These are phyloP conservation scores for Cyanistes caeruleus DNA, from an alignment of 2,113 vertebrate species.

Conservation along the genomic window DNA sequence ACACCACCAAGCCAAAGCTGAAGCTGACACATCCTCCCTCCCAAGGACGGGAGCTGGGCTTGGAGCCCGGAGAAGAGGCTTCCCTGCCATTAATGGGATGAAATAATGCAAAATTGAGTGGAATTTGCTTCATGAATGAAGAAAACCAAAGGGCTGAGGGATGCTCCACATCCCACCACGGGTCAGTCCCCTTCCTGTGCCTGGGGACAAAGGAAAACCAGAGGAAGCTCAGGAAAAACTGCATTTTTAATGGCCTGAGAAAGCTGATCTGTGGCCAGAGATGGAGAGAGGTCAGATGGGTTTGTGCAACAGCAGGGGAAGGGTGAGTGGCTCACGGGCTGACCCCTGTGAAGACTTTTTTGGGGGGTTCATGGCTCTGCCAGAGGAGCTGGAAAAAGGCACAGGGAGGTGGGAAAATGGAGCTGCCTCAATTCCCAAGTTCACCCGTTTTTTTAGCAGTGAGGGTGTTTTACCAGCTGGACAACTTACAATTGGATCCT, in stretches of 20 bases:
- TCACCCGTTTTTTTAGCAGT: slow-evolving; percentile 24
- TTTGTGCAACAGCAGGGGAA: not conserved
- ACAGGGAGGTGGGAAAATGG: not conserved
- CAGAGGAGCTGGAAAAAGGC: not conserved
- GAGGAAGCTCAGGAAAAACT: not conserved
- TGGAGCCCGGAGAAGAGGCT: not conserved
- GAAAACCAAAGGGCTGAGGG: not conserved
- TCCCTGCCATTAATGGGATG: not conserved
- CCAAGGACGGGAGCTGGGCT: not conserved
- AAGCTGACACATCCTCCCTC: not conserved
- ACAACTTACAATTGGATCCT: slow-evolving; percentile 56
- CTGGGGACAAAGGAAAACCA: not conserved
- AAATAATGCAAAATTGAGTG: not conserved
- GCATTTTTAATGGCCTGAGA: not conserved
- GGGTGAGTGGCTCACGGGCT: not conserved
- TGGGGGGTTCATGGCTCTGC: not conserved
- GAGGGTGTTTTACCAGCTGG: slow-evolving; percentile 66
- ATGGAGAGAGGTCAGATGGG: accelerated
- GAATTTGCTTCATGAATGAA: accelerated
- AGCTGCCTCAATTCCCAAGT: slow-evolving; percentile 36
- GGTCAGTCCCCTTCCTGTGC: not conserved
- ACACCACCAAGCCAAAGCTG: not conserved
- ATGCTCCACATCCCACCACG: not conserved
- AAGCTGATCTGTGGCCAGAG: not conserved
- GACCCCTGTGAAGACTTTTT: not conserved